Evolutionary conservation across 2,888 invertebrate genomes (phyloP).

Genomic region (Mesorhabditis sp.): DNA sequence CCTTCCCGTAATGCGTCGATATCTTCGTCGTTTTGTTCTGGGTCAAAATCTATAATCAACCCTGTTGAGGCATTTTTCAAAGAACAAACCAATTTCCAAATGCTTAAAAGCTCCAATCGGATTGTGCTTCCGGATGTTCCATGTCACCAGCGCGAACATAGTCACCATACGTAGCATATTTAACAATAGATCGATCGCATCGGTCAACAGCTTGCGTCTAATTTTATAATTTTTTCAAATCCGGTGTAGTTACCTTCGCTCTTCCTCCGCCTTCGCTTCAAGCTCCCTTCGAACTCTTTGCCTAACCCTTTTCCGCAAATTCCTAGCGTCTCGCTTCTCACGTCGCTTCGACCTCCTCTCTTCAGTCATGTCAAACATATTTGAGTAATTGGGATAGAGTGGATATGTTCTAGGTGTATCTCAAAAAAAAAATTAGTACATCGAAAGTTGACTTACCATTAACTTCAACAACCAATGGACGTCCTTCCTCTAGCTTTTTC

Average conservation of each 20-base stretch:
- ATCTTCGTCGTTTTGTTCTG: neutral
- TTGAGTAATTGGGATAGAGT: neutral
- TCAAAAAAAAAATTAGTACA: neutral
- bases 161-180: slow-evolving; percentile 1
- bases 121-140: slow-evolving; percentile 4
- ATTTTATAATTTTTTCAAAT: neutral
- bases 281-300: neutral
- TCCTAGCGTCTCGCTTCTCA: neutral
- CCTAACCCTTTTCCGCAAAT: neutral
- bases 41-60: neutral
- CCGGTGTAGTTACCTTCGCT: neutral
- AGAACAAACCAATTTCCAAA: slow-evolving; percentile 2
- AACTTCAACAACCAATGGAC: neutral
- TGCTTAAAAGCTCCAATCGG: neutral
- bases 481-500: neutral
- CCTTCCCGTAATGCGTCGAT: neutral
- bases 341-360: neutral
- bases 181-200: slow-evolving; percentile 1
- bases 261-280: neutral
- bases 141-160: neutral
- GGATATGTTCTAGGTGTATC: neutral
- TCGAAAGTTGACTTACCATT: neutral
- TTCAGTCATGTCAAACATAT: neutral
- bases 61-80: neutral
- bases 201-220: neutral